A percentile compares a stretch with the other conserved stretches of the same genome.
Conservation (phyloP, 30 jellyfish, hydroid and myxozoan species). For the Chrysaora quinquecirrha region DNA sequence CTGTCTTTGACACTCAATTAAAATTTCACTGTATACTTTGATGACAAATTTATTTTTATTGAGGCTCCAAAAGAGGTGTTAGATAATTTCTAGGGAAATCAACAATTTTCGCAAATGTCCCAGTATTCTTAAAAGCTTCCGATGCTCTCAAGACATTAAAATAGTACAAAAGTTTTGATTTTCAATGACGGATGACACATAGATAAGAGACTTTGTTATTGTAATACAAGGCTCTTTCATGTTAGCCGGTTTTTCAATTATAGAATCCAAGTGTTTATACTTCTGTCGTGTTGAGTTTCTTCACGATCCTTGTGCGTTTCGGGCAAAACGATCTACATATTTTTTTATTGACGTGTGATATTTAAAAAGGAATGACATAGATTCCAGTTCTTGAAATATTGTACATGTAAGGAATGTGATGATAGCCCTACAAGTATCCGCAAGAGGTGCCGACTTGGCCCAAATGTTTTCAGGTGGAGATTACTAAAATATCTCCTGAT, state of each 20-base stretch:
- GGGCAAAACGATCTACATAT: too few relatives aligned
- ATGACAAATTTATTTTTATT: background rate
- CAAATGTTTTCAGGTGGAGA: constrained; percentile 48
- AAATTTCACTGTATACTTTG: background rate
- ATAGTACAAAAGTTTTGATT: background rate
- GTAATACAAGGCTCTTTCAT: background rate
- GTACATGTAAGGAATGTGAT: constrained; percentile 8
- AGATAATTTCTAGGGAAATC: background rate
- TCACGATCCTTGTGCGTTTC: too few relatives aligned
- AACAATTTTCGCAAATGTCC: background rate
- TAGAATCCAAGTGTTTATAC: too few relatives aligned
- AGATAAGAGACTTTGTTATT: background rate
- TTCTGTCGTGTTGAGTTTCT: too few relatives aligned
- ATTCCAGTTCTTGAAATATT: constrained; percentile 40
- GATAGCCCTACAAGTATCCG: constrained; percentile 19
- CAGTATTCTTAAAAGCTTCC: background rate
- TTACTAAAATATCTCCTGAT: constrained; percentile 45
- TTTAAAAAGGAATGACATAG: background rate
- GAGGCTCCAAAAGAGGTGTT: background rate
- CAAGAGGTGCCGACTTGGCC: constrained; percentile 37
- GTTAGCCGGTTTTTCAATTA: too few relatives aligned
- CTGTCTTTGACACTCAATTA: background rate
- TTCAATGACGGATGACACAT: background rate
- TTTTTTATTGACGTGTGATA: too few relatives aligned
- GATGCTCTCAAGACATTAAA: background rate